Evolutionary conservation across 2,888 invertebrate genomes (phyloP).

Genomic region (Cantharis rufa): DNA sequence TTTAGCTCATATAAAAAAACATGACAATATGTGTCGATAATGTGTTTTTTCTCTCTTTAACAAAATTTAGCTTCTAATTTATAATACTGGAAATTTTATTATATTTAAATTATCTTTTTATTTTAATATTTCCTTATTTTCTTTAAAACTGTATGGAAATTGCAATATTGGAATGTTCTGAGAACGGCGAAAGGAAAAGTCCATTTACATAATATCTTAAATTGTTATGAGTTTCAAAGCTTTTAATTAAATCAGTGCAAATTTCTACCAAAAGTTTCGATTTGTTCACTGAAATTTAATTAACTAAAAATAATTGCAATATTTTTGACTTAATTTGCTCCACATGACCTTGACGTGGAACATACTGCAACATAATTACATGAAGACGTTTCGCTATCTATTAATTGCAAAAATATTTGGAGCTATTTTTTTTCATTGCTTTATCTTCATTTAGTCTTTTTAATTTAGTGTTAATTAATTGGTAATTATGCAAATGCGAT

Average conservation of each 20-base stretch:
- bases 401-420: neutral
- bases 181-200: too few species aligned
- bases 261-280: neutral
- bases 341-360: neutral
- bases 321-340: neutral
- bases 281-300: neutral
- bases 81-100: too few species aligned
- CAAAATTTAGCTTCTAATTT: too few species aligned
- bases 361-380: neutral
- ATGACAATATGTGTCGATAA: too few species aligned
- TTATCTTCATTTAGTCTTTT: neutral
- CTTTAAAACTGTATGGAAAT: too few species aligned
- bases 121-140: too few species aligned
- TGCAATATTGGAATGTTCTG: too few species aligned
- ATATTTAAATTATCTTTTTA: too few species aligned
- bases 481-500: neutral
- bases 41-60: too few species aligned
- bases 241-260: neutral
- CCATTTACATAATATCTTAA: neutral
- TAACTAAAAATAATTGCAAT: neutral
- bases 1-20: too few species aligned
- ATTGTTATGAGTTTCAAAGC: neutral
- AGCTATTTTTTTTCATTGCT: neutral
- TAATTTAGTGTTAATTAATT: neutral
- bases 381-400: neutral